Evolutionary conservation across 2,113 vertebrate genomes (phyloP).

Genomic region (Toxostoma redivivum): DNA sequence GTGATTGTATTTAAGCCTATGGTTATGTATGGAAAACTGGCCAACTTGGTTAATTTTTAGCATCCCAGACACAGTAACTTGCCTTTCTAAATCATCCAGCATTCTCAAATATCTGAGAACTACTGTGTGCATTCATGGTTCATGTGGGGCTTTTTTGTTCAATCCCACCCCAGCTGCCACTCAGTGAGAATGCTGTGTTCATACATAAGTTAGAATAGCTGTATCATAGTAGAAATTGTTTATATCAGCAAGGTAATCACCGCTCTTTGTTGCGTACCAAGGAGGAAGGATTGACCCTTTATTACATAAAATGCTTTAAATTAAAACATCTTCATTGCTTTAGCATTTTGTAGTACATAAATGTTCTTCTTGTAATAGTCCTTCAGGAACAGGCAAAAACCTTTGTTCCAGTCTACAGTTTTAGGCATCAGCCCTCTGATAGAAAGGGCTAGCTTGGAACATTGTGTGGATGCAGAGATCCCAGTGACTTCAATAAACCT

Average conservation of each 20-base stretch:
- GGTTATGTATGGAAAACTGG: not conserved
- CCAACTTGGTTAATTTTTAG: not conserved
- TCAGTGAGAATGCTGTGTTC: not conserved
- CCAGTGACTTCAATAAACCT: not conserved
- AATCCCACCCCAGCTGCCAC: fast-evolving
- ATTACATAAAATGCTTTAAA: not conserved
- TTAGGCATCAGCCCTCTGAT: not conserved
- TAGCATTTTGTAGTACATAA: not conserved
- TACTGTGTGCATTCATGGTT: not conserved
- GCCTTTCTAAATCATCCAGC: not conserved
- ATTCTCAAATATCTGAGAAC: not conserved
- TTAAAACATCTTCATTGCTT: not conserved
- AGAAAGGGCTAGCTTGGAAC: not conserved
- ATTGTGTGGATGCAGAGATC: not conserved
- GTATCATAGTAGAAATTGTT: not conserved
- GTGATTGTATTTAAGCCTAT: not conserved
- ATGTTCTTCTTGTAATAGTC: not conserved
- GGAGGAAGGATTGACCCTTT: not conserved
- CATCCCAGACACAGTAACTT: not conserved
- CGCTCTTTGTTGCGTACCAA: not conserved
- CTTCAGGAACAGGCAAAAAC: not conserved
- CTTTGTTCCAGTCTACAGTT: not conserved
- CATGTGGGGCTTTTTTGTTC: not conserved
- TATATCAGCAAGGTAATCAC: not conserved
- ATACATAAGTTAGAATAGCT: not conserved